phyloP scores from a whole-genome alignment of 2,888 invertebrate genomes.

The Agrypnus murinus region DNA sequence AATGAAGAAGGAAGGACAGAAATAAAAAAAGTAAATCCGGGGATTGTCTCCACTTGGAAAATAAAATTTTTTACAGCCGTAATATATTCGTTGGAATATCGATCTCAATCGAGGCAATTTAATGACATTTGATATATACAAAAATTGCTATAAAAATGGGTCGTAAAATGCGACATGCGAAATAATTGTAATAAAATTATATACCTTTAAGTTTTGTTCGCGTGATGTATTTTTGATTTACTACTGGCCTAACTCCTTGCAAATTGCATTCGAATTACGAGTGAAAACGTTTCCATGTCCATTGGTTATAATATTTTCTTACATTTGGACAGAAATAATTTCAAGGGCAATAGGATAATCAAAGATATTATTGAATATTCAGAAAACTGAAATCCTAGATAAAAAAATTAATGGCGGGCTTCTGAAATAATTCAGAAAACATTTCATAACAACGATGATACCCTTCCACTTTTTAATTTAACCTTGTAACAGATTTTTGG shows the following conservation, averaged over 20 bases:
- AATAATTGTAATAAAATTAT: constrained; percentile 58
- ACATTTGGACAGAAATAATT: not conserved
- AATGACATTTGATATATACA: constrained; percentile 43
- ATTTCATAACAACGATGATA: too few species aligned
- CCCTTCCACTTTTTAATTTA: too few species aligned
- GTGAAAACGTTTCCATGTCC: constrained; percentile 18
- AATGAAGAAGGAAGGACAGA: constrained; percentile 6
- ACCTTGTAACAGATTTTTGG: too few species aligned
- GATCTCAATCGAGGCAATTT: constrained; percentile 43
- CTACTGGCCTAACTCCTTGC: constrained; percentile 32
- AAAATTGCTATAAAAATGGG: constrained; percentile 44
- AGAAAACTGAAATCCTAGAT: not conserved
- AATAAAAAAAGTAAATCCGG: constrained; percentile 33
- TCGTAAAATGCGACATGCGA: constrained; percentile 53
- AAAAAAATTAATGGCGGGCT: not conserved
- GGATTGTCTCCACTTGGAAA: constrained; percentile 25
- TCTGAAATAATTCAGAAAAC: too few species aligned
- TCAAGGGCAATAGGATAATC: constrained; percentile 6
- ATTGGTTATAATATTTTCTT: constrained; percentile 25
- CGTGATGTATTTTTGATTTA: constrained; percentile 47
- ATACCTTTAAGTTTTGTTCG: constrained; percentile 38
- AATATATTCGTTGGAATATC: constrained; percentile 33
- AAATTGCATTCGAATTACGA: constrained; percentile 29
- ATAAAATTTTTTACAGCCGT: constrained; percentile 43
- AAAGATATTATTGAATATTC: not conserved